Conservation (phyloP, 2,113 vertebrate genomes). For the Rhinolophus ferrumequinum region DNA sequence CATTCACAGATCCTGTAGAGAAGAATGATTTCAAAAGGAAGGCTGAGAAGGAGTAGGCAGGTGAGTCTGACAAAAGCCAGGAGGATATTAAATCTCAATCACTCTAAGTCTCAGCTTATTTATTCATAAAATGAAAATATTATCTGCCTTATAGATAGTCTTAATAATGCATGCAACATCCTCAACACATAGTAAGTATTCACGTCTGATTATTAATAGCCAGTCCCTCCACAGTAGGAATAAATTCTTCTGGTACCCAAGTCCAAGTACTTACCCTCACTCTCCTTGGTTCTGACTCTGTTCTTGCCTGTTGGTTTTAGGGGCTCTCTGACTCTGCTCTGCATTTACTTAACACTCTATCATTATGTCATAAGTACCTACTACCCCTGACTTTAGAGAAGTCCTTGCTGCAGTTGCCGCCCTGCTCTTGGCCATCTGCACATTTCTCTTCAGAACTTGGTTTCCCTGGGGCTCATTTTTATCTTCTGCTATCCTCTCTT, state of each 20-base stretch:
- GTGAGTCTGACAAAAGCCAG: background rate
- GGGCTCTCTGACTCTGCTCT: background rate
- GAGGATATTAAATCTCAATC: background rate
- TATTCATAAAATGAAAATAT: background rate
- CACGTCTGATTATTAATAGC: background rate
- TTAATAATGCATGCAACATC: too few relatives aligned
- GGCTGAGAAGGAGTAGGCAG: background rate
- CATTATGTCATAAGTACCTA: too few relatives aligned
- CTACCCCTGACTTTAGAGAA: background rate
- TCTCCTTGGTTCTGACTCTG: background rate
- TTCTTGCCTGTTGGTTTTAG: background rate
- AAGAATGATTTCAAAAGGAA: background rate
- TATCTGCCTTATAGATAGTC: background rate
- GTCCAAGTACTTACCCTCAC: background rate
- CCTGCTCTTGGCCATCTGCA: background rate
- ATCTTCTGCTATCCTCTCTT: background rate
- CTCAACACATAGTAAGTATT: background rate
- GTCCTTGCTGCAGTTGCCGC: background rate
- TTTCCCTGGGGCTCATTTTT: rapidly evolving
- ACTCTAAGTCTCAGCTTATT: background rate
- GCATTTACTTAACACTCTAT: too few relatives aligned
- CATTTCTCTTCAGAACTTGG: background rate
- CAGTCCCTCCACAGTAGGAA: background rate
- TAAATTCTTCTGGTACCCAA: background rate
- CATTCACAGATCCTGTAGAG: background rate